A percentile compares a stretch with the other conserved stretches of the same genome.
Evolutionary conservation across 2,888 invertebrate genomes (phyloP).

Genomic region (Stenodera caucasica): DNA sequence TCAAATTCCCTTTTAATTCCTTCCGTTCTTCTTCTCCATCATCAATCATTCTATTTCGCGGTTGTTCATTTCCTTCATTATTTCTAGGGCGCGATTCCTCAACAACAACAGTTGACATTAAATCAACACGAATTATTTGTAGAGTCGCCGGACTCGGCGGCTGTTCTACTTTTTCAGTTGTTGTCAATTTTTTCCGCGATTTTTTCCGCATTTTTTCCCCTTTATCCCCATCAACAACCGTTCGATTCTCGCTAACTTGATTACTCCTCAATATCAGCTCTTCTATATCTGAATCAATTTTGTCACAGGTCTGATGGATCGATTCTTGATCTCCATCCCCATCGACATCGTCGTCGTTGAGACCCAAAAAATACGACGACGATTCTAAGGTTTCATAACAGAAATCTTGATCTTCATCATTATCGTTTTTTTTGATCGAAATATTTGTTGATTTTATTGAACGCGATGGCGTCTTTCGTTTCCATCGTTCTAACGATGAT

Average conservation of each 20-base stretch:
- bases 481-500: conserved; percentile 48
- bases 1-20: conserved; percentile 28
- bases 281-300: conserved; percentile 48
- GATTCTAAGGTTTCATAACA: conserved; percentile 26
- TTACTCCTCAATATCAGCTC: conserved; percentile 38
- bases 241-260: conserved; percentile 9
- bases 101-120: conserved; percentile 50
- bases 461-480: conserved; percentile 47
- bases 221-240: conserved; percentile 13
- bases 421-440: no score
- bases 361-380: conserved; percentile 7
- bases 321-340: no score
- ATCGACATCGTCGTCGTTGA: conserved; percentile 22
- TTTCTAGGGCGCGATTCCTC: conserved; percentile 8
- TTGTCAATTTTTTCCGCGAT: conserved; percentile 45
- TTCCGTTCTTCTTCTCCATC: conserved; percentile 13
- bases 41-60: conserved; percentile 24
- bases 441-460: conserved; percentile 42
- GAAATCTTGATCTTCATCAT: conserved; percentile 17
- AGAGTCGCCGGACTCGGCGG: conserved; percentile 52
- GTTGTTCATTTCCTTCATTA: conserved; percentile 20
- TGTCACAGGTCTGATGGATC: conserved; percentile 32
- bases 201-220: conserved; percentile 14
- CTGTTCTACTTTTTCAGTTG: conserved; percentile 51
- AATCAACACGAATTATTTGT: conserved; percentile 53